phyloP scores from a whole-genome alignment of 30 jellyfish, hydroid and myxozoan genomes.

The Sanderia malayensis region DNA sequence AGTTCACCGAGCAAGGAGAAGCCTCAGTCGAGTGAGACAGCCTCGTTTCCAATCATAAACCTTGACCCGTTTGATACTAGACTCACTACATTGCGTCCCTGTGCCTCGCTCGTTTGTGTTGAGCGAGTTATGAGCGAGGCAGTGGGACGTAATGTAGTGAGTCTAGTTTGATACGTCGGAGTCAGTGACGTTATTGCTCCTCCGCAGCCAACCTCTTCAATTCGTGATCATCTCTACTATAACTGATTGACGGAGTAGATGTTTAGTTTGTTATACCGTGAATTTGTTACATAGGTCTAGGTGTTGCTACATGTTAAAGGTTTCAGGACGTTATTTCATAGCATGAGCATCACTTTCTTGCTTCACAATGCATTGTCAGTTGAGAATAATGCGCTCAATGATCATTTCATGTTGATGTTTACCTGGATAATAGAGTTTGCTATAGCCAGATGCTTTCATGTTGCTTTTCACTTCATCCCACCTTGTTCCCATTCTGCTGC shows the following conservation, averaged over 20 bases:
- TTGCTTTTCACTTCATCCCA: slow-evolving; percentile 41
- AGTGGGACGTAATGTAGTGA: too few species aligned
- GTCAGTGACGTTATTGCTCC: slow-evolving; percentile 47
- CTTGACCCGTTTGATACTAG: slow-evolving; percentile 48
- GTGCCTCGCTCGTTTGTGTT: too few species aligned
- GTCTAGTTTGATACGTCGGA: too few species aligned
- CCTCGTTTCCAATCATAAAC: slow-evolving; percentile 29
- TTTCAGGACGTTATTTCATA: not conserved
- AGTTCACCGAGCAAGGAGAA: not conserved
- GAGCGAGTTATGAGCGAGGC: too few species aligned
- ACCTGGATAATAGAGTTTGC: slow-evolving; percentile 25
- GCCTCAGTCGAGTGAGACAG: not conserved
- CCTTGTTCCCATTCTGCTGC: not conserved
- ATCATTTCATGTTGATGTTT: not conserved
- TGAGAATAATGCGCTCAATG: not conserved
- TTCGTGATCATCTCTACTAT: not conserved
- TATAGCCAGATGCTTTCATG: slow-evolving; percentile 22
- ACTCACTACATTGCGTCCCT: too few species aligned
- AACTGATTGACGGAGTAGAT: not conserved
- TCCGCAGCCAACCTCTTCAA: too few species aligned
- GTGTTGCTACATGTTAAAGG: not conserved
- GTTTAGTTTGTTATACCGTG: not conserved
- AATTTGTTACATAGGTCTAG: not conserved
- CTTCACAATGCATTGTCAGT: not conserved
- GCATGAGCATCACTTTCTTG: not conserved